Conservation (phyloP, 2,888 invertebrate species). For the Perizoma affinitatum region DNA sequence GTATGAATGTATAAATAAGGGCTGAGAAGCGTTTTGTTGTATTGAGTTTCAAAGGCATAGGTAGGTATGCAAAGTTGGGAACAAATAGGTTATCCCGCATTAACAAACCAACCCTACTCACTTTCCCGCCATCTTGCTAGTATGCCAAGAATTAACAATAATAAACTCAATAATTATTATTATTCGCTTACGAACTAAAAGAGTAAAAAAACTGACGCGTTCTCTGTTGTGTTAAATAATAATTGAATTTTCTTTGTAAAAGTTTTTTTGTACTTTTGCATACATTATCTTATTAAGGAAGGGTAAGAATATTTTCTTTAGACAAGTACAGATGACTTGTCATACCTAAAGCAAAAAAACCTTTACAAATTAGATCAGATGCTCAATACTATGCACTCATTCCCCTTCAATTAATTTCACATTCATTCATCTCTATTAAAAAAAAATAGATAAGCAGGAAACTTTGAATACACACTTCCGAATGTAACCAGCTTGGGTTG, state of each 20-base stretch:
- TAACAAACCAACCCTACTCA: constrained; percentile 48
- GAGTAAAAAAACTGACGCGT: not conserved
- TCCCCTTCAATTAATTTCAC: constrained; percentile 77
- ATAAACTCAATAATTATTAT: too few relatives aligned
- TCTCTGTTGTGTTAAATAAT: not conserved
- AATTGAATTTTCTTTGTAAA: not conserved
- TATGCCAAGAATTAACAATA: too few relatives aligned
- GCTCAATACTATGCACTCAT: constrained; percentile 58
- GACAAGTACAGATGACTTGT: not conserved
- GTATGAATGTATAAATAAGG: constrained; percentile 30
- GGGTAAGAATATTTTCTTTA: constrained; percentile 1
- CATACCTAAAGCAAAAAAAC: constrained; percentile 36
- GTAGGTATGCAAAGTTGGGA: constrained; percentile 44
- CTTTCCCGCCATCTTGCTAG: constrained; percentile 49
- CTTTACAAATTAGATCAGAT: constrained; percentile 49
- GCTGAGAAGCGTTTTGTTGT: constrained; percentile 40
- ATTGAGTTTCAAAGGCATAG: constrained; percentile 45
- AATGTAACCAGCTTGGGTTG: constrained; percentile 55
- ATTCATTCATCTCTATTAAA: constrained; percentile 71
- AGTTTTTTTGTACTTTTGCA: not conserved
- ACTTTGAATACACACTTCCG: constrained; percentile 57
- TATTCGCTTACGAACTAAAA: too few relatives aligned
- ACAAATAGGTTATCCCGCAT: constrained; percentile 53
- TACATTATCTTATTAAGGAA: not conserved
- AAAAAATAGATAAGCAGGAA: constrained; percentile 71